A percentile compares a stretch with the other conserved stretches of the same genome.
phyloP scores from a whole-genome alignment of 2,888 invertebrate genomes.

The Apamea crenata region DNA sequence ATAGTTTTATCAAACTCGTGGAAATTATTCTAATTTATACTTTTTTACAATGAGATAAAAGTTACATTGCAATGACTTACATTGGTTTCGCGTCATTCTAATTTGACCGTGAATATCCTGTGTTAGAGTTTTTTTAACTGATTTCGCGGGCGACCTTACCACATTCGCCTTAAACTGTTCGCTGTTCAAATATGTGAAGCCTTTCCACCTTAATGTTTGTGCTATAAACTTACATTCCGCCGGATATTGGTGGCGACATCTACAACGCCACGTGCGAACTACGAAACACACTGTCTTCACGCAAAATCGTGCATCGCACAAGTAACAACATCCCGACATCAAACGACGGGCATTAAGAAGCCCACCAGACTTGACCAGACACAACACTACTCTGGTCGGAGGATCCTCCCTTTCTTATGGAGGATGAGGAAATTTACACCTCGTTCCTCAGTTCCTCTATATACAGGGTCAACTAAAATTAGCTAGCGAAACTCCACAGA shows the following conservation, averaged over 20 bases:
- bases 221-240: not conserved
- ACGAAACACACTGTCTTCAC: not conserved
- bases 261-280: not conserved
- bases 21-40: not conserved
- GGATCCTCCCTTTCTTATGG: too few species aligned
- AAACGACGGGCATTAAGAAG: not conserved
- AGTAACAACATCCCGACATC: too few species aligned
- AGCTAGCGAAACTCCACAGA: too few species aligned
- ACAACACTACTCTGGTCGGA: too few species aligned
- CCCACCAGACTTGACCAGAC: not conserved
- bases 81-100: not conserved
- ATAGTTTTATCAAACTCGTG: not conserved
- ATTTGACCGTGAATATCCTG: too few species aligned
- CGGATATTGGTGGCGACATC: not conserved
- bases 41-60: not conserved
- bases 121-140: not conserved
- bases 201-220: not conserved
- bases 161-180: not conserved
- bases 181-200: not conserved
- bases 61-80: not conserved
- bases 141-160: too few species aligned
- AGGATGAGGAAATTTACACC: not conserved
- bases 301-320: not conserved
- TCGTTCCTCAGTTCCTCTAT: too few species aligned
- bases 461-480: too few species aligned